These are phyloP conservation scores for Alloscopus bannaensis DNA, from an alignment of 2,888 invertebrate genomes.

Conservation along the genomic window DNA sequence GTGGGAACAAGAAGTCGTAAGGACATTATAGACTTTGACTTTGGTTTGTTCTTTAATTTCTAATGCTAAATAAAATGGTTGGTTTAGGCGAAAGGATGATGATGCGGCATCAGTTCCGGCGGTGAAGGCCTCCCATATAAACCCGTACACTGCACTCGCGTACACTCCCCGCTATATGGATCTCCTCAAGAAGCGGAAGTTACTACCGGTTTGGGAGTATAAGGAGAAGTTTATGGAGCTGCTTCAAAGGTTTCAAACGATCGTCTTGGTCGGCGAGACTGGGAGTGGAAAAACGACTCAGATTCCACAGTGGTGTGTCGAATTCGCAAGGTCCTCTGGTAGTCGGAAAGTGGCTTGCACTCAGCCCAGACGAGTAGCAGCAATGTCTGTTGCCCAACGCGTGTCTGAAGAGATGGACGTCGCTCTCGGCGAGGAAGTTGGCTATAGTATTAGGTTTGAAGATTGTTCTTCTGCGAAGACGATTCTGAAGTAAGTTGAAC, in stretches of 20 bases:
- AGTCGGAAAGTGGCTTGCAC: constrained; percentile 95
- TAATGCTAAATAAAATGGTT: constrained; percentile 9
- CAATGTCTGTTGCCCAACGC: constrained; percentile 99
- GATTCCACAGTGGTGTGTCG: constrained; percentile 96
- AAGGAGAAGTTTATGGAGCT: constrained; percentile 96
- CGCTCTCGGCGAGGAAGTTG: constrained; percentile 91
- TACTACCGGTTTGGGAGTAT: constrained; percentile 98
- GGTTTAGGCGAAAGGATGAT: constrained; percentile 51
- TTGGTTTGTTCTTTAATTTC: too few species aligned
- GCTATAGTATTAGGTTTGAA: constrained; percentile 98
- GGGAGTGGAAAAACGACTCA: constrained; percentile 99
- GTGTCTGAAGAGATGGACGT: constrained; percentile 99
- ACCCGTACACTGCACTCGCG: constrained; percentile 88
- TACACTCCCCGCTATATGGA: constrained; percentile 91
- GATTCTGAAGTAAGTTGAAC: constrained; percentile 23
- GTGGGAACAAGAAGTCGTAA: constrained; percentile 70
- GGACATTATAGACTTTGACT: constrained; percentile 26
- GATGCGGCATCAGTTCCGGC: constrained; percentile 26
- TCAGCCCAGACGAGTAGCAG: constrained; percentile 97
- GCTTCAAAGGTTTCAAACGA: constrained; percentile 93
- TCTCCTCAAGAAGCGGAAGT: constrained; percentile 89
- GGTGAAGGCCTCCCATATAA: constrained; percentile 76
- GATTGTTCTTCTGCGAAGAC: constrained; percentile 94
- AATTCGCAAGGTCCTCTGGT: constrained; percentile 82
- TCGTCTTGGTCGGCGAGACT: constrained; percentile 98